Percentiles rank a stretch among this genome's conserved stretches.
Evolutionary conservation across 2,888 invertebrate genomes (phyloP).

Genomic region (Anorthoa munda): DNA sequence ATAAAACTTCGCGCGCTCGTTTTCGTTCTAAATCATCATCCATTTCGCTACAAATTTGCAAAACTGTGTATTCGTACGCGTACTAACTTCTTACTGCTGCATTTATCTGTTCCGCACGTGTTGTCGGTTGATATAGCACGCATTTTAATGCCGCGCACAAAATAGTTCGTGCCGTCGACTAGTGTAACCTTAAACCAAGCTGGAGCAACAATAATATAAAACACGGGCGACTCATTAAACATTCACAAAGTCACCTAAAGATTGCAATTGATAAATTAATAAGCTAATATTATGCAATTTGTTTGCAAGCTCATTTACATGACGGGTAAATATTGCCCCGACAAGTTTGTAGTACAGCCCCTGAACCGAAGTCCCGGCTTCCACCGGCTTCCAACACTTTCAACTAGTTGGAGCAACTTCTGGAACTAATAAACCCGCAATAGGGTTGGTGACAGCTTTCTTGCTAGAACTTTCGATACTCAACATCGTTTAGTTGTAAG

Average conservation of each 20-base stretch:
- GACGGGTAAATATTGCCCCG: constrained; percentile 15
- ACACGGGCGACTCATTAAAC: neutral
- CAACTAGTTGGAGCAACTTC: constrained; percentile 38
- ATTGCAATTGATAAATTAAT: constrained; percentile 14
- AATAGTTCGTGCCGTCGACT: no score
- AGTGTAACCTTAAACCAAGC: no score
- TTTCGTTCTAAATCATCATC: no score
- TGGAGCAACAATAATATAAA: neutral
- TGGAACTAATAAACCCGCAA: constrained; percentile 45
- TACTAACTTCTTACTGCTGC: no score
- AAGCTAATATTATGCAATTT: constrained; percentile 22
- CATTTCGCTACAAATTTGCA: no score
- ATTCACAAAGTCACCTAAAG: constrained; percentile 7
- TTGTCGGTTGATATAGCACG: no score
- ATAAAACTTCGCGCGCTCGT: no score
- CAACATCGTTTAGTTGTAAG: constrained; percentile 6
- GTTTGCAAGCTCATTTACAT: constrained; percentile 41
- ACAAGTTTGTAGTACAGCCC: constrained; percentile 29
- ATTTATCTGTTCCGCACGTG: no score
- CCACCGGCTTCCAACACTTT: no score
- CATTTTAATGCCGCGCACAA: no score
- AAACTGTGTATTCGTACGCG: no score
- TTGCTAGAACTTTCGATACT: constrained; percentile 17
- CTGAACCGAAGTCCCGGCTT: neutral
- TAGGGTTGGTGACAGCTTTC: constrained; percentile 45